Evolutionary conservation across 2,797 vertebrate genomes (phyloP), one percentile per base, ranked within the genome.

Genomic region (Eupleurogrammus muticus): DNA sequence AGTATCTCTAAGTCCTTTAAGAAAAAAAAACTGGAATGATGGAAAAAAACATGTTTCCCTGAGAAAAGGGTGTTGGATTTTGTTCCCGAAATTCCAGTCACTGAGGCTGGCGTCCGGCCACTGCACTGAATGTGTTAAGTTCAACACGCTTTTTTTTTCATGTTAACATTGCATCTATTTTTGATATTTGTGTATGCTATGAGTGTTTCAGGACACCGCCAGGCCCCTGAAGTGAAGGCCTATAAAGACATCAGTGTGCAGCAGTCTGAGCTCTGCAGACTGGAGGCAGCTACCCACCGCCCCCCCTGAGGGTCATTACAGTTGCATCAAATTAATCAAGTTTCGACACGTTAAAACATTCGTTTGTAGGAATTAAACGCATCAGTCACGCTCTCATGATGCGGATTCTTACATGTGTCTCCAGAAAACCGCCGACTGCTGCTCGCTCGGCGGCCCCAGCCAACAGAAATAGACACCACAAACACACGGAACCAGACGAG

Each of bases 81-180:
- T 77, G 35, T 85, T 83, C 58, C 75, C 24, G 40, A 77, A 80
- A 80, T 70, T 82, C 71, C n/a, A 54, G 73, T 81, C 60, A 77
- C 47, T 38, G 58, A 46, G 21, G 42, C 75, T 81, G 51, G 60
- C 50, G 5, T 48, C 28, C 49, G 23, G 58, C 76, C 81, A 68
- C 44, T 46, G 51, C 74, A 40, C 44, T 48, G 53, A 40, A 80
- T 73, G 47, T 73, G 55, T 73, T 24, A 59, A 75, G 17, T 54
- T 74, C 48, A 61, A 51, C 17, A 17, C 21, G 10, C 58, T 65
- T 42, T 50, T 44, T 59, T 42, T 44, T 47, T 23, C n/a, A n/a
- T 63, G 16, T 8, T 49, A 55, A 19, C 34, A 16, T 67, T 70
- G 9, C 5, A 23, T 44, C 61, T 72, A 54, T 74, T 66, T 63